Conservation (phyloP, 2,888 invertebrate genomes). For the Zele albiditarsus region DNA sequence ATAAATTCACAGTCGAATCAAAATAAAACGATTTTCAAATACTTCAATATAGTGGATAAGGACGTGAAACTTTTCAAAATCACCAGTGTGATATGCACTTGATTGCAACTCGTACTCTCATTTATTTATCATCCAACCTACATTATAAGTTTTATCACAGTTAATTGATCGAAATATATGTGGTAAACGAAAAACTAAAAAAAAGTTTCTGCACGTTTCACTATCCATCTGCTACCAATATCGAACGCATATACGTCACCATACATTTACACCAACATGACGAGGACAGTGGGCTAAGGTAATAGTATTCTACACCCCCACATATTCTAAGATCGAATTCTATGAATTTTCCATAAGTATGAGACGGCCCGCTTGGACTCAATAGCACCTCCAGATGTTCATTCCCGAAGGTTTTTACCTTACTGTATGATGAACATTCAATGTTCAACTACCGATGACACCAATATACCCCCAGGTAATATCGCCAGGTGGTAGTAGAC, state of each 20-base stretch:
- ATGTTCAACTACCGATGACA: slow-evolving; percentile 37
- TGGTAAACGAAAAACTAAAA: background rate
- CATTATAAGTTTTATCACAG: background rate
- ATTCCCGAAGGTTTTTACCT: slow-evolving; percentile 53
- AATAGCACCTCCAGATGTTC: slow-evolving; percentile 65
- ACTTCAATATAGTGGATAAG: background rate
- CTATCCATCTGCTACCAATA: background rate
- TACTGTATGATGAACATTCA: slow-evolving; percentile 24
- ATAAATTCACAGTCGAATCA: background rate
- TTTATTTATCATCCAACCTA: background rate
- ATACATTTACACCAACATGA: background rate
- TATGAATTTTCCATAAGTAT: slow-evolving; percentile 69
- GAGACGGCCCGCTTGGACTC: slow-evolving; percentile 59
- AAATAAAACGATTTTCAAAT: background rate
- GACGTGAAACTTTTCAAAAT: background rate
- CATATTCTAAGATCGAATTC: slow-evolving; percentile 64
- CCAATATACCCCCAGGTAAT: slow-evolving; percentile 4
- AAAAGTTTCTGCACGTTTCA: background rate
- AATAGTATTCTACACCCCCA: slow-evolving; percentile 41
- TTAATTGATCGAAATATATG: background rate
- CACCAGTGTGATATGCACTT: background rate
- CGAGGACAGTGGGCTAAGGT: slow-evolving; percentile 27
- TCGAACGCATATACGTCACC: background rate
- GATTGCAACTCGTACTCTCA: background rate
- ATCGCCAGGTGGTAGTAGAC: slow-evolving; percentile 2